Percentiles rank a stretch among this genome's conserved stretches.
These are phyloP conservation scores for Epsilonema sp. DNA, from an alignment of 2,888 invertebrate genomes.

Conservation along the genomic window DNA sequence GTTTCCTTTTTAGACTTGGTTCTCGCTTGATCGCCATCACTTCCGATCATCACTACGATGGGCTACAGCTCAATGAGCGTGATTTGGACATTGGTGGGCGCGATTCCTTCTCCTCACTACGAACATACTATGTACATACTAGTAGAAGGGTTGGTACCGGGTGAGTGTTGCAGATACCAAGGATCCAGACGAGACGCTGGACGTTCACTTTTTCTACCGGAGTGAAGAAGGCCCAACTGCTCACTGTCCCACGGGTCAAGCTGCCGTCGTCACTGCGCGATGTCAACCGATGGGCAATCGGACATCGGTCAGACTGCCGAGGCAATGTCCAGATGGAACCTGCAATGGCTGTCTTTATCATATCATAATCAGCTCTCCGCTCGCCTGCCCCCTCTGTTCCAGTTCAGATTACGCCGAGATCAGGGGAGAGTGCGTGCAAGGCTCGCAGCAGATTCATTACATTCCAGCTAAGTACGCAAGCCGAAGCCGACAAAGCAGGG, in stretches of 20 bases:
- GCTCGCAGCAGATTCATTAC: slow-evolving; percentile 38
- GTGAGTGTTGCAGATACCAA: neutral
- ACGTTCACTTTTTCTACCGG: slow-evolving; percentile 22
- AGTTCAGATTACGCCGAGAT: slow-evolving; percentile 35
- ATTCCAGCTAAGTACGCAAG: no score
- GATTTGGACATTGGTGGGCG: no score
- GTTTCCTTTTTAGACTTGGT: no score
- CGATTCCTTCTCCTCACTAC: no score
- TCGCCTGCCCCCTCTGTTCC: slow-evolving; percentile 40
- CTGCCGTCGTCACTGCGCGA: slow-evolving; percentile 38
- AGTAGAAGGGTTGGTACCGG: neutral
- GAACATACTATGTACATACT: no score
- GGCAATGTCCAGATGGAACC: slow-evolving; percentile 34
- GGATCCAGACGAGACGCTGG: slow-evolving; percentile 13
- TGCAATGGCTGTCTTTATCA: slow-evolving; percentile 43
- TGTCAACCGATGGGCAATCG: slow-evolving; percentile 32
- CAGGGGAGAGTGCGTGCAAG: slow-evolving; percentile 39
- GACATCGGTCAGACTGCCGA: slow-evolving; percentile 15
- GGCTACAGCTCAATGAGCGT: no score
- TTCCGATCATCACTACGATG: no score
- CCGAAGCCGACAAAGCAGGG: no score
- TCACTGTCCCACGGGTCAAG: slow-evolving; percentile 37
- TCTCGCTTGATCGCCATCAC: no score
- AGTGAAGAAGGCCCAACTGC: slow-evolving; percentile 14
- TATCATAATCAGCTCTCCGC: slow-evolving; percentile 22